Evolutionary conservation across 2,888 invertebrate species (phyloP), one percentile per base, ranked within the genome.

Genomic region (Abrostola triplasia): DNA sequence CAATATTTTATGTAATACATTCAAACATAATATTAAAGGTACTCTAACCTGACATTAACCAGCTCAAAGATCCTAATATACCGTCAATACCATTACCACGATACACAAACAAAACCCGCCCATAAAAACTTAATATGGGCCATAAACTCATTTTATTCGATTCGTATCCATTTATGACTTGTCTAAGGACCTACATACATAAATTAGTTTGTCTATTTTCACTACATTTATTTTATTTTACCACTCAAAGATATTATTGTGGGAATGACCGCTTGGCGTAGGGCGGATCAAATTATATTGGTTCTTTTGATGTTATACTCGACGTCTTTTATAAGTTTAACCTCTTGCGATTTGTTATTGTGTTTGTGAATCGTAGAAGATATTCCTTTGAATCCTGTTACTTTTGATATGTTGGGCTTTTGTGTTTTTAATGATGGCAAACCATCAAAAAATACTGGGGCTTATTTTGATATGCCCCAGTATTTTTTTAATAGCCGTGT

Each of bases 121-220:
- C 61, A 82, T 81, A 79, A 81, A 80, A 81, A 75, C 62, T 54
- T 70, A 67, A 71, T 71, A 82, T 73, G 66, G 57, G 24, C 62
- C 73, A 70, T 81, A 81, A 81, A 81, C 40, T 41, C 64, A 70
- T 79, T 82, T 73, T 76, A 77, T 77, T 70, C 70, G 72, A 76
- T 82, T 72, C 78, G 70, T 80, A 68, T 67, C 60, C 76, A 78
- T 81, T 79, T 80, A 80, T 79, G 77, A 73, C 71, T 74, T 80
- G 76, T 76, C 67, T 70, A 67, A 76, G 70, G 72, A 70, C 74
- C 71, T 69, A 80, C 76, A 77, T 80, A 79, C 79, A 78, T 80
- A 81, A 74, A 74, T 81, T 79, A 80, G 79, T 77, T 79, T 79
- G 76, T 80, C 76, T 79, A 44, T 57, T 70, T 80, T 73, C 76